A percentile compares a stretch with the other conserved stretches of the same genome.
Evolutionary conservation across 2,888 invertebrate genomes (phyloP).

Genomic region (Lasiommata megera): DNA sequence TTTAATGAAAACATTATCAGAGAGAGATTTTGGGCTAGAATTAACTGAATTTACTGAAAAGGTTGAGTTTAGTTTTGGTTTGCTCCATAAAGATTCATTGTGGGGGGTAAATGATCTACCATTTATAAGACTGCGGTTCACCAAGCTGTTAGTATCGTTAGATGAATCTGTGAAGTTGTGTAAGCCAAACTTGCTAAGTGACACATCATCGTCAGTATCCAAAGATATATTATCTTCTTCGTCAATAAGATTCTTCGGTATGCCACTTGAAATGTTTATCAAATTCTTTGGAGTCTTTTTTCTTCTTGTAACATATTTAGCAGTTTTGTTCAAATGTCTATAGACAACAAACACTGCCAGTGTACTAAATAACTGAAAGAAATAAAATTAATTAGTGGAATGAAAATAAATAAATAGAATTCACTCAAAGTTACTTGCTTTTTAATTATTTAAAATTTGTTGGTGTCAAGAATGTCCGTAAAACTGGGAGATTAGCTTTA

Average conservation of each 20-base stretch:
- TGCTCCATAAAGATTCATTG: conserved; percentile 58
- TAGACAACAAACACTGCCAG: conserved; percentile 57
- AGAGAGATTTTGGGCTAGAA: conserved; percentile 54
- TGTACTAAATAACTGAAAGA: conserved; percentile 60
- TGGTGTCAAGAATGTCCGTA: no score
- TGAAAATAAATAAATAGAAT: not conserved
- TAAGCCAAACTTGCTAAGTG: conserved; percentile 68
- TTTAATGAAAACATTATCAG: conserved; percentile 63
- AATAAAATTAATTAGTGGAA: conserved; percentile 18
- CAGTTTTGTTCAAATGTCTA: conserved; percentile 47
- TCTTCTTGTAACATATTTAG: conserved; percentile 37
- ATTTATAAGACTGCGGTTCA: conserved; percentile 53
- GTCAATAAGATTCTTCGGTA: conserved; percentile 45
- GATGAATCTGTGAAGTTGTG: conserved; percentile 68
- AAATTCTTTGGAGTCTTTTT: conserved; percentile 50
- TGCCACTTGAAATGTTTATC: conserved; percentile 51
- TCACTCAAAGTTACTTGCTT: no score
- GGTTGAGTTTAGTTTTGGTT: conserved; percentile 66
- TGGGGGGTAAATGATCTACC: conserved; percentile 66
- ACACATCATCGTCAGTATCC: conserved; percentile 74
- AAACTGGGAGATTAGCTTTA: no score
- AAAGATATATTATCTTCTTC: conserved; percentile 55
- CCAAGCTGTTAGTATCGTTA: conserved; percentile 52
- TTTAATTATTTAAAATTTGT: no score
- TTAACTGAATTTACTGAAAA: conserved; percentile 62